A percentile compares a stretch with the other conserved stretches of the same genome.
Evolutionary conservation across 2,888 invertebrate species (phyloP).

Genomic region (Protodeltote pygarga): DNA sequence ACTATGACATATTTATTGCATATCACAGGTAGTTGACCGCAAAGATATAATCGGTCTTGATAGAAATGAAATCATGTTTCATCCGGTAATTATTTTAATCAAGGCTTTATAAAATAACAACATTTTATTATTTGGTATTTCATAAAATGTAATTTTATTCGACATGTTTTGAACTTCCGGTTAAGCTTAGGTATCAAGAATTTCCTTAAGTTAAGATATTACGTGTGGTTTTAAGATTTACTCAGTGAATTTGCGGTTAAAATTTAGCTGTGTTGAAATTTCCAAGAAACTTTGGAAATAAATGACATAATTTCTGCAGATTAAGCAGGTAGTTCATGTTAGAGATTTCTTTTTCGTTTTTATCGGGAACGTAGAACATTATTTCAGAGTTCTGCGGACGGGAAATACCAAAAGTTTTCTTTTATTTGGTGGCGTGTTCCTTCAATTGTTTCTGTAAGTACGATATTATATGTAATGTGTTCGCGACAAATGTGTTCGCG

Average conservation of each 20-base stretch:
- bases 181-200: conserved; percentile 27
- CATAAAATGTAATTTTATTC: conserved; percentile 31
- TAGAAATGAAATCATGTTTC: background rate
- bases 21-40: conserved; percentile 5
- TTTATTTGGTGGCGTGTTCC: no score
- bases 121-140: conserved; percentile 18
- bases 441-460: no score
- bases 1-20: conserved; percentile 5
- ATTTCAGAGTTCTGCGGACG: no score
- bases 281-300: conserved; percentile 30
- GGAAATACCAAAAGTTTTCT: no score
- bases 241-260: conserved; percentile 31
- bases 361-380: background rate
- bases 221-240: conserved; percentile 30
- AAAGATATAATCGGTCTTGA: conserved; percentile 10
- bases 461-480: no score
- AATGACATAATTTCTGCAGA: conserved; percentile 7
- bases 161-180: conserved; percentile 27
- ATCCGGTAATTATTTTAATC: conserved; percentile 12
- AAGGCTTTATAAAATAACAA: conserved; percentile 12
- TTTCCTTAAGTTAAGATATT: conserved; percentile 27
- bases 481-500: no score
- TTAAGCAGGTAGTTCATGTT: conserved; percentile 21
- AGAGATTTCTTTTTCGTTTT: conserved; percentile 1
- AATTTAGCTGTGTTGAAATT: conserved; percentile 17